These are phyloP conservation scores for Nannoperca australis DNA, from an alignment of 2,797 vertebrate genomes.

Conservation along the genomic window DNA sequence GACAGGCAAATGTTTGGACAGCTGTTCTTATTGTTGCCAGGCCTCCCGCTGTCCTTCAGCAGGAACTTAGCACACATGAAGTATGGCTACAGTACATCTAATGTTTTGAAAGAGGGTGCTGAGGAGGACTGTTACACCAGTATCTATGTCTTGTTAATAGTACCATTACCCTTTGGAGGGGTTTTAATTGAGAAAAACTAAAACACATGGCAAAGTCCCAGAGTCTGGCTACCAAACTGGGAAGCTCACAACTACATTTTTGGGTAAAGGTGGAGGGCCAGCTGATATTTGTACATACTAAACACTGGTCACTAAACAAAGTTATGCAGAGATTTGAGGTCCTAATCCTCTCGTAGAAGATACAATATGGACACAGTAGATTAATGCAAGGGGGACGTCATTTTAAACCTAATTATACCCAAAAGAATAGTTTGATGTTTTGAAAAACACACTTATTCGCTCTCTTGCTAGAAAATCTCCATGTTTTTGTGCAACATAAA, in stretches of 20 bases:
- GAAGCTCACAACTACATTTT: neutral
- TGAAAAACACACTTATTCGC: too few species aligned
- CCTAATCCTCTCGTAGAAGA: neutral
- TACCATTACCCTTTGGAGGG: slow-evolving; percentile 12
- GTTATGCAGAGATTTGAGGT: neutral
- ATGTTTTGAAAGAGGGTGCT: slow-evolving; percentile 7
- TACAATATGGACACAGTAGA: neutral
- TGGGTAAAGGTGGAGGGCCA: neutral
- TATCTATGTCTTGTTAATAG: slow-evolving; percentile 16
- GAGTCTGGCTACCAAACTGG: neutral
- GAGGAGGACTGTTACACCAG: neutral
- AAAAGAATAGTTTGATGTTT: neutral
- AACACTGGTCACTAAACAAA: neutral
- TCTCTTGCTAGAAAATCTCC: too few species aligned
- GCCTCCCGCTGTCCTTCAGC: slow-evolving; percentile 45
- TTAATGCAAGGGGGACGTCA: neutral
- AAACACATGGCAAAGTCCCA: neutral
- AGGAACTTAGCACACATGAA: slow-evolving; percentile 53
- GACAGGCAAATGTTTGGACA: slow-evolving; percentile 79
- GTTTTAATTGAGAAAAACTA: slow-evolving; percentile 5
- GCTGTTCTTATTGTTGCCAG: slow-evolving; percentile 74
- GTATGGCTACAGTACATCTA: slow-evolving; percentile 34
- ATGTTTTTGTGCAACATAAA: too few species aligned
- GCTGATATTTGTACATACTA: neutral
- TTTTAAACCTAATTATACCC: neutral